These are phyloP conservation scores for Bos javanicus DNA, from an alignment of 2,113 vertebrate species.

Conservation along the genomic window DNA sequence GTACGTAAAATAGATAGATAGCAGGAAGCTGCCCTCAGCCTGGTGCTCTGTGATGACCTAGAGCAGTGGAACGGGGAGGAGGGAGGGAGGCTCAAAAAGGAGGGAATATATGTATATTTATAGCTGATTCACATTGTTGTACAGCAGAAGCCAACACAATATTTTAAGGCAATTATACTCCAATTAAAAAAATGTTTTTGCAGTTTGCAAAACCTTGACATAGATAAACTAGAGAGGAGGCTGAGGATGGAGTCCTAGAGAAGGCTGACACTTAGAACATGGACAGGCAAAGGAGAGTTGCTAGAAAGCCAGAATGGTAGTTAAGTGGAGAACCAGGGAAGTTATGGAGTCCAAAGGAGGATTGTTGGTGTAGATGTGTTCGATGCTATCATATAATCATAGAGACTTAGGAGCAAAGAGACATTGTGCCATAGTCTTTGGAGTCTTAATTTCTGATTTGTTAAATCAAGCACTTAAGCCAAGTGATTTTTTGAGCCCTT, in stretches of 20 bases:
- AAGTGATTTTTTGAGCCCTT: background rate
- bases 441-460: background rate
- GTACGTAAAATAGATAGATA: background rate
- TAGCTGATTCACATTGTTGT: background rate
- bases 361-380: background rate
- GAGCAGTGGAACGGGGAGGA: background rate
- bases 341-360: background rate
- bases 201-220: background rate
- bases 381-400: background rate
- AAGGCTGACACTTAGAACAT: background rate
- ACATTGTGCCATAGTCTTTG: no score
- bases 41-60: background rate
- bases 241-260: background rate
- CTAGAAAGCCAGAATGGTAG: background rate
- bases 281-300: background rate
- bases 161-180: background rate
- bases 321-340: background rate
- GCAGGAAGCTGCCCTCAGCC: background rate
- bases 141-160: background rate
- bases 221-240: background rate
- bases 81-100: background rate
- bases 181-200: background rate
- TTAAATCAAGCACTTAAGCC: background rate
- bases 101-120: background rate
- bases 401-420: background rate